phyloP scores from a whole-genome alignment of 2,888 invertebrate species.

The Caenorhabditis sinica region DNA sequence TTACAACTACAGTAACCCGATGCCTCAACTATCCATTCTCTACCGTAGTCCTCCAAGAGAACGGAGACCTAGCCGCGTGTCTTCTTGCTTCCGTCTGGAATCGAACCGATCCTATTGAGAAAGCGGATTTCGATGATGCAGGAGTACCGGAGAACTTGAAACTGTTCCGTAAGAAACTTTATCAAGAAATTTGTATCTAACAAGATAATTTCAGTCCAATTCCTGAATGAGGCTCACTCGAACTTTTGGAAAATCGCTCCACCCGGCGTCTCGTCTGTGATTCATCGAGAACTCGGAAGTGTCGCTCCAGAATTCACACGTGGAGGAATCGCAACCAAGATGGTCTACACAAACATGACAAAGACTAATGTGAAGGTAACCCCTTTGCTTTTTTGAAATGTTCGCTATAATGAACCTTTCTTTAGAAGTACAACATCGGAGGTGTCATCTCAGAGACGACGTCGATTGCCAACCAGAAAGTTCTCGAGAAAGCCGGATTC shows the following conservation, averaged over 20 bases:
- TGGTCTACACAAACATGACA: conserved; percentile 40
- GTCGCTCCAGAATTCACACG: conserved; percentile 35
- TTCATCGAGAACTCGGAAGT: conserved; percentile 47
- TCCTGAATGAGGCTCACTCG: conserved; percentile 28
- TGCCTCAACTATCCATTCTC: conserved; percentile 44
- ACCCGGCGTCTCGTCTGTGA: conserved; percentile 20
- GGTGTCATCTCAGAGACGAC: conserved; percentile 44
- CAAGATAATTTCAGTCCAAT: conserved; percentile 26
- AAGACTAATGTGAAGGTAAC: conserved; percentile 30
- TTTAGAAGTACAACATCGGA: conserved; percentile 44
- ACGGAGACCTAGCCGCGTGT: conserved; percentile 18
- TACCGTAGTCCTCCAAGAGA: conserved; percentile 28
- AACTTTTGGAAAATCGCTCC: conserved; percentile 51
- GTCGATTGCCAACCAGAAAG: conserved; percentile 37
- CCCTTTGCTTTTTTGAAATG: neutral
- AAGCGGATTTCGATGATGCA: conserved; percentile 32
- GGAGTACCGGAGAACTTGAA: conserved; percentile 26
- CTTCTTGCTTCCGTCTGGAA: conserved; percentile 45
- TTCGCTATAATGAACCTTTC: neutral
- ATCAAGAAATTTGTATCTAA: neutral
- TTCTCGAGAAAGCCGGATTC: conserved; percentile 42
- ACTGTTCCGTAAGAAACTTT: neutral
- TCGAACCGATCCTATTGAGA: conserved; percentile 35
- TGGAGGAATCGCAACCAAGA: conserved; percentile 31
- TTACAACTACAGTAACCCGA: conserved; percentile 19